Percentiles rank a stretch among this genome's conserved stretches.
These are phyloP conservation scores for Cephus rjabovi DNA, from an alignment of 2,888 invertebrate species.

Conservation along the genomic window DNA sequence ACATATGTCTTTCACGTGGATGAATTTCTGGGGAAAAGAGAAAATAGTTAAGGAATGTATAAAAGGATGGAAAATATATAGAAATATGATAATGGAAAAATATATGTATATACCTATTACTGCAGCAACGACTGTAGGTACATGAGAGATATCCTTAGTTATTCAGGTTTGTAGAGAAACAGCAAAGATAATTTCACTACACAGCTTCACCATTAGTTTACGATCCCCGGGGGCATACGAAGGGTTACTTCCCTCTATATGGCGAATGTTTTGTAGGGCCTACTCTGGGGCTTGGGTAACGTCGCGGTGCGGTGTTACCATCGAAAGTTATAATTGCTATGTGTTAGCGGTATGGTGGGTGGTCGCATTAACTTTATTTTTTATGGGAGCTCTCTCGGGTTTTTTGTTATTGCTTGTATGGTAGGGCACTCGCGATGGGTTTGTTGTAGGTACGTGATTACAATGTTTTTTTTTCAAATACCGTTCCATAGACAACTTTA, in stretches of 20 bases:
- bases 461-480: not conserved
- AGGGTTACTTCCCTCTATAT: constrained; percentile 40
- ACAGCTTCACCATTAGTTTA: constrained; percentile 57
- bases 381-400: constrained; percentile 4
- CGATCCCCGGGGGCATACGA: constrained; percentile 52
- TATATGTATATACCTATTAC: not conserved
- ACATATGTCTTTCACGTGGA: not conserved
- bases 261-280: constrained; percentile 45
- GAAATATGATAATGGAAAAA: not conserved
- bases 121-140: constrained; percentile 5
- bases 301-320: constrained; percentile 28
- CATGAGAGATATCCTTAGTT: constrained; percentile 2
- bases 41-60: not conserved
- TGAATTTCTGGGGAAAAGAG: constrained; percentile 8
- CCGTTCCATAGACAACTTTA: not conserved
- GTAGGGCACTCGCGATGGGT: not conserved
- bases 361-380: constrained; percentile 14
- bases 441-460: not conserved
- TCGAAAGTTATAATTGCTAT: constrained; percentile 53
- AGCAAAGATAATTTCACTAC: constrained; percentile 47
- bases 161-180: constrained; percentile 17
- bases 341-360: constrained; percentile 26
- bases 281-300: constrained; percentile 39
- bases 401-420: constrained; percentile 20
- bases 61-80: not conserved